Conservation (phyloP, 2,113 vertebrate genomes). For the Oreotrochilus melanogaster region DNA sequence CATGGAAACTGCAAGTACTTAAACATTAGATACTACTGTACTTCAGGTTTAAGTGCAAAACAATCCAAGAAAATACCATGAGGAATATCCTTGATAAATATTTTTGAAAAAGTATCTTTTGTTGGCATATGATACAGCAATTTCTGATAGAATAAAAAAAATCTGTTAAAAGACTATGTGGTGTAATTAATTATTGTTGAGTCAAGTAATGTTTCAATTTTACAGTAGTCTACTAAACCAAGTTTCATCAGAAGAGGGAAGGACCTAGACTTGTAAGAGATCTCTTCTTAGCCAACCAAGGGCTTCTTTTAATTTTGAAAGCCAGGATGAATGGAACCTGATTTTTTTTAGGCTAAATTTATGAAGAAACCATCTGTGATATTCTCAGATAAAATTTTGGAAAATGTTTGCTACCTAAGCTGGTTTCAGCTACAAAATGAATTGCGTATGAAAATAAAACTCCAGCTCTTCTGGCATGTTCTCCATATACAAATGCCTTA, state of each 20-base stretch:
- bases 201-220: not conserved
- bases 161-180: not conserved
- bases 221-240: not conserved
- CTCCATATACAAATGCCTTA: not conserved
- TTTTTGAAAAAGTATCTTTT: not conserved
- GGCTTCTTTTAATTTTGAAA: not conserved
- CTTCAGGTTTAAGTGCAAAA: not conserved
- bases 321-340: not conserved
- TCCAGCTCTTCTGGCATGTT: constrained; percentile 24
- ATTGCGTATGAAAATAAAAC: not conserved
- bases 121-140: not conserved
- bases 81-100: not conserved
- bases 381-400: constrained; percentile 2
- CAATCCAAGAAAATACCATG: not conserved
- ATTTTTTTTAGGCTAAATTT: not conserved
- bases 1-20: not conserved
- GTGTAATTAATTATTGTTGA: not conserved
- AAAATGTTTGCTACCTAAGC: constrained; percentile 14
- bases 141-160: not conserved
- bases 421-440: constrained; percentile 44
- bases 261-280: not conserved
- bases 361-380: not conserved
- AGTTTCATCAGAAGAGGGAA: not conserved
- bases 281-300: not conserved
- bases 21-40: not conserved